A percentile compares a stretch with the other conserved stretches of the same genome.
Conservation (phyloP, 2,113 vertebrate genomes). For the Engraulis encrasicolus region DNA sequence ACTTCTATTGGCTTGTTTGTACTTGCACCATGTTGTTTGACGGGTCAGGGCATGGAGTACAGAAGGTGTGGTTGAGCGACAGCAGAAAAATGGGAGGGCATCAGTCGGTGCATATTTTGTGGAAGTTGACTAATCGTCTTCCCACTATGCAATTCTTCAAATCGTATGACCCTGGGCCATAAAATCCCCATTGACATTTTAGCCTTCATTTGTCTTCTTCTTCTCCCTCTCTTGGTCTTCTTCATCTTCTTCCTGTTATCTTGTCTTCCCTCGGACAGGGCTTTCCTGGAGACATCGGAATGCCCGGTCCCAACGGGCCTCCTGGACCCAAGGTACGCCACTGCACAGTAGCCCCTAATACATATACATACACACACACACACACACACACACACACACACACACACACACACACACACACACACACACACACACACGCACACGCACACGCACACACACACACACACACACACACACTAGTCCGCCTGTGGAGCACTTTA, state of each 20-base stretch:
- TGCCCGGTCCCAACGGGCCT: constrained; percentile 91
- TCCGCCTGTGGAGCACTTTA: too few species aligned
- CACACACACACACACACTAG: too few species aligned
- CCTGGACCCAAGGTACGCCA: constrained; percentile 93
- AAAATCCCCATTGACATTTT: background rate
- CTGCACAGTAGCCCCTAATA: background rate
- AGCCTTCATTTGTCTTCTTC: background rate
- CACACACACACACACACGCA: too few species aligned
- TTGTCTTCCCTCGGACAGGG: constrained; percentile 74
- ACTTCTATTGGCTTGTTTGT: background rate
- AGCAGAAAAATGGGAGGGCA: background rate
- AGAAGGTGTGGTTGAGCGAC: background rate
- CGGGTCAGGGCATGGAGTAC: background rate
- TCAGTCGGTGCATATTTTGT: background rate
- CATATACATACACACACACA: too few species aligned
- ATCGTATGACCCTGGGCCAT: background rate
- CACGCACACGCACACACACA: too few species aligned
- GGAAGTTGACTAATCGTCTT: background rate
- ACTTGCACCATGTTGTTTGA: background rate
- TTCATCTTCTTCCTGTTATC: constrained; percentile 49
- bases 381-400: too few species aligned
- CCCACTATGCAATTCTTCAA: background rate
- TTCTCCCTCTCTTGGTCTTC: background rate
- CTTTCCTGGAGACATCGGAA: constrained; percentile 96
- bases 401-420: too few species aligned